A percentile compares a stretch with the other conserved stretches of the same genome.
These are phyloP conservation scores for Herpetotheres cachinnans DNA, from an alignment of 2,113 vertebrate species.

Conservation along the genomic window DNA sequence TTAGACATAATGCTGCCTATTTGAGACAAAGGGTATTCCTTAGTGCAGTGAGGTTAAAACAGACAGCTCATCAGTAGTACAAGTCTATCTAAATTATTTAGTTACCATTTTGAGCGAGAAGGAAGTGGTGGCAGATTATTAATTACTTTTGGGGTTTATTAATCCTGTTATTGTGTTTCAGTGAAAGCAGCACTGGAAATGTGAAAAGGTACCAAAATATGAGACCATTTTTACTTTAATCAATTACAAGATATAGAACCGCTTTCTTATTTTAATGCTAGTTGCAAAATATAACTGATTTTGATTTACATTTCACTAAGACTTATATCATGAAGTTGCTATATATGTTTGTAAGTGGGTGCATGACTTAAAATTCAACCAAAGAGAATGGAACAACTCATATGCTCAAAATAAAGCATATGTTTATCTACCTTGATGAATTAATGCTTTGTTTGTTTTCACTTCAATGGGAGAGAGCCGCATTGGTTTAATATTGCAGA, in stretches of 20 bases:
- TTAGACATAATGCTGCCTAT: conserved; percentile 30
- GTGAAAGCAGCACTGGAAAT: neutral
- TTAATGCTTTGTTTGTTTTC: neutral
- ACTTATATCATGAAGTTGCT: neutral
- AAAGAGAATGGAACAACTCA: neutral
- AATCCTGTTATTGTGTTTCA: neutral
- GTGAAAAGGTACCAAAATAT: neutral
- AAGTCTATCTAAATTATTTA: conserved; percentile 29
- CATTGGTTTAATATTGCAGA: neutral
- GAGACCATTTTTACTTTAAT: neutral
- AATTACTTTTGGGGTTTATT: neutral
- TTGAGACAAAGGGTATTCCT: conserved; percentile 25
- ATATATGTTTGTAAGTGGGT: neutral
- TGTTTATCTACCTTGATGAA: neutral
- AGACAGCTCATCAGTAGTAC: neutral
- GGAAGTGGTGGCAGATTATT: neutral
- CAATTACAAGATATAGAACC: neutral
- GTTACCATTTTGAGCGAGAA: conserved; percentile 4
- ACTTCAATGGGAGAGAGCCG: neutral
- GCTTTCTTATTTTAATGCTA: neutral
- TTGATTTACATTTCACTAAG: neutral
- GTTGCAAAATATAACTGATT: neutral
- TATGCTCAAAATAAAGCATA: neutral
- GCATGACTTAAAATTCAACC: neutral
- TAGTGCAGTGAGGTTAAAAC: neutral